Conservation (phyloP, 2,888 invertebrate genomes). For the Macrophya annulata region DNA sequence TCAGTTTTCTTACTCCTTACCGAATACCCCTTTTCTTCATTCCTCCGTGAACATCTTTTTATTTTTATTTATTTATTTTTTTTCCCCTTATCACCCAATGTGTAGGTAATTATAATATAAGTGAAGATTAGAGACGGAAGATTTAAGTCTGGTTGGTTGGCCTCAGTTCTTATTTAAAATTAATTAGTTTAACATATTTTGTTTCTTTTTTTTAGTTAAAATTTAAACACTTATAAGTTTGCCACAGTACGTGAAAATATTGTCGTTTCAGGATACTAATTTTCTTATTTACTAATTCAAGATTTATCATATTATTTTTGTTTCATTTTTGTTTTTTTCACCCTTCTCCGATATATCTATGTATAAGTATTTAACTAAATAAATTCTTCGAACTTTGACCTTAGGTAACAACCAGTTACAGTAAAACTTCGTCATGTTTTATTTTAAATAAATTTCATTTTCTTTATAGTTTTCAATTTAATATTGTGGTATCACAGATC, state of each 20-base stretch:
- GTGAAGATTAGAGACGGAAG: background rate
- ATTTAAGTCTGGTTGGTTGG: background rate
- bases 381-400: background rate
- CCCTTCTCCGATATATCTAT: background rate
- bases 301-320: background rate
- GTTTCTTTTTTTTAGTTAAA: background rate
- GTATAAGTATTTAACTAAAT: background rate
- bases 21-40: background rate
- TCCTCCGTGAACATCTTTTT: background rate
- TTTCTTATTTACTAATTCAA: background rate
- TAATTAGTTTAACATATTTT: background rate
- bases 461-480: background rate
- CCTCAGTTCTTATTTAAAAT: background rate
- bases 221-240: background rate
- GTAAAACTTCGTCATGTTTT: background rate
- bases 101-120: background rate
- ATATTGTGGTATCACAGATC: background rate
- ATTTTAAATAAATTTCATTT: background rate
- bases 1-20: background rate
- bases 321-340: background rate
- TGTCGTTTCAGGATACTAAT: background rate
- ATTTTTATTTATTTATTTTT: background rate
- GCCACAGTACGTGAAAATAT: background rate
- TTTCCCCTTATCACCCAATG: background rate
- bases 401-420: background rate